Evolutionary conservation across 2,797 vertebrate species (phyloP).

Genomic region (Rhabdomys pumilio): DNA sequence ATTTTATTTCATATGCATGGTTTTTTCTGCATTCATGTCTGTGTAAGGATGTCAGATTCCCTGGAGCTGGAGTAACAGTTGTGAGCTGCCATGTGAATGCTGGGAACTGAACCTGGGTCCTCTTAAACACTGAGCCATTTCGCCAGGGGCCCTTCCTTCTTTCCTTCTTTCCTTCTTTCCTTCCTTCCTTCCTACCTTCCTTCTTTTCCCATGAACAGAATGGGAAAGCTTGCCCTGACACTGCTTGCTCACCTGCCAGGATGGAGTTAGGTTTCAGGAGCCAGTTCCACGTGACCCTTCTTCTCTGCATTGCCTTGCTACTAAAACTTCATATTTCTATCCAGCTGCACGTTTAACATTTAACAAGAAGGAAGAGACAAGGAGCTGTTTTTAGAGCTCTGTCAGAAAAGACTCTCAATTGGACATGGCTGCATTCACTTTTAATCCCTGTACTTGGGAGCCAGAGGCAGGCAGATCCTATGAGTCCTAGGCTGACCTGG

Average conservation of each 20-base stretch:
- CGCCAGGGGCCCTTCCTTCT: background rate
- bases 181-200: too few relatives aligned
- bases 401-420: background rate
- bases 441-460: background rate
- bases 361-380: background rate
- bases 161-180: background rate
- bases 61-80: background rate
- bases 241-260: background rate
- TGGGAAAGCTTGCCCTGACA: background rate
- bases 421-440: too few relatives aligned
- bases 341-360: constrained; percentile 25
- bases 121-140: background rate
- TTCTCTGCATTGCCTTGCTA: constrained; percentile 43
- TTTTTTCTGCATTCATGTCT: background rate
- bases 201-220: background rate
- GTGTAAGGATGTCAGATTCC: background rate
- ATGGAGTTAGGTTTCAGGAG: background rate
- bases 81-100: background rate
- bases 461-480: background rate
- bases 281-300: constrained; percentile 10
- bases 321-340: constrained; percentile 20
- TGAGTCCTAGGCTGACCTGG: background rate
- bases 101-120: background rate
- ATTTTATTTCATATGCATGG: background rate
- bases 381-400: constrained; percentile 40